Percentiles rank a stretch among this genome's conserved stretches.
Evolutionary conservation across 2,797 vertebrate genomes (phyloP).

Genomic region (Scomberomorus guttatus): DNA sequence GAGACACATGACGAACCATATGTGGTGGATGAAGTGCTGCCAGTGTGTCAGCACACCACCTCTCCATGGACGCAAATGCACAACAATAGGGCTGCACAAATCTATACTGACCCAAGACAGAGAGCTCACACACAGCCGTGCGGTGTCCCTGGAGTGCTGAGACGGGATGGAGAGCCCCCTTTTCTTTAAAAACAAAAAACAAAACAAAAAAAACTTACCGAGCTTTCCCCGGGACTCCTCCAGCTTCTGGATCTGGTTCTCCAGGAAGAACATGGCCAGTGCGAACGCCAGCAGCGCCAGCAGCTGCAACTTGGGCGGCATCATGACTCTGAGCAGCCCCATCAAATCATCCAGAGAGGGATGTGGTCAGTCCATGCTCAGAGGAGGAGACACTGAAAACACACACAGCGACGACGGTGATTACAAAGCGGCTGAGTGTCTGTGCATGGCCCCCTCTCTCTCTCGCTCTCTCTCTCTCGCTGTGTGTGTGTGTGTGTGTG

Average conservation of each 20-base stretch:
- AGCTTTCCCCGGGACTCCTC: conserved; percentile 97
- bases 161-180: conserved; percentile 43
- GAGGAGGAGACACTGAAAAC: conserved; percentile 55
- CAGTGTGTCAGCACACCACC: conserved; percentile 15
- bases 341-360: conserved; percentile 89
- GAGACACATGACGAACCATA: conserved; percentile 6
- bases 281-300: conserved; percentile 95
- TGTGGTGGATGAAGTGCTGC: background rate
- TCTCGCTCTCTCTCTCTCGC: no score
- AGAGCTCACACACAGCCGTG: conserved; percentile 12
- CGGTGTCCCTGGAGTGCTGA: conserved; percentile 2
- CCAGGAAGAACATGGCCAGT: conserved; percentile 94
- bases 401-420: conserved; percentile 51
- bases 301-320: conserved; percentile 99
- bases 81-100: conserved; percentile 30
- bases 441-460: conserved; percentile 71
- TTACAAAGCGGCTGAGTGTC: conserved; percentile 71
- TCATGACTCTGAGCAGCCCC: conserved; percentile 97
- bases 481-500: conserved; percentile 9
- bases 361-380: conserved; percentile 87
- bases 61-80: conserved; percentile 40
- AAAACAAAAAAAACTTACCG: conserved; percentile 87
- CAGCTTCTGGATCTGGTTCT: conserved; percentile 99
- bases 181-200: no score
- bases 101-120: background rate